These are phyloP conservation scores for Pachydiplax longipennis DNA, from an alignment of 2,888 invertebrate genomes.

Conservation along the genomic window DNA sequence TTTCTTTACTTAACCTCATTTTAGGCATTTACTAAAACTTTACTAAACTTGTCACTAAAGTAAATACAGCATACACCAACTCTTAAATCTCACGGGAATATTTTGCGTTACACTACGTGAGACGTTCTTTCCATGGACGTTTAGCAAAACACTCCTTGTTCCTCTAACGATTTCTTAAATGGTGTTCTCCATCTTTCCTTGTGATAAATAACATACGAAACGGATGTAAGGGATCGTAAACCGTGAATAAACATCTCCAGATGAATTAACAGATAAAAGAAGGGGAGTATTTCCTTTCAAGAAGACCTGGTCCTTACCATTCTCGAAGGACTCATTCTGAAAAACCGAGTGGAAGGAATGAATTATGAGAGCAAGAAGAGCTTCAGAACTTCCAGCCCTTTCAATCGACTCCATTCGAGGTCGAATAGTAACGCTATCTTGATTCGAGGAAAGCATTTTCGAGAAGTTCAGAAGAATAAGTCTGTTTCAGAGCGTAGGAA, in stretches of 20 bases:
- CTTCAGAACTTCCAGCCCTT: neutral
- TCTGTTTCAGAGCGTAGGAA: neutral
- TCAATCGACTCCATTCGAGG: neutral
- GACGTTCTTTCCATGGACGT: neutral
- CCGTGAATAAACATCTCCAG: neutral
- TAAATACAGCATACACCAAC: neutral
- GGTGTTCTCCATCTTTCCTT: neutral
- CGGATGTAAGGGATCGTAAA: neutral
- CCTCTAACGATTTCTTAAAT: neutral
- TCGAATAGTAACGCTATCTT: neutral
- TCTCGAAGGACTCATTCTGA: neutral
- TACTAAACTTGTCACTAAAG: too few relatives aligned
- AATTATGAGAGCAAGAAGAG: neutral
- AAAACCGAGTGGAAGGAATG: neutral
- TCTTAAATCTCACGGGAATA: neutral
- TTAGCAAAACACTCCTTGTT: neutral
- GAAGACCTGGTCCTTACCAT: neutral
- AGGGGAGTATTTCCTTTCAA: neutral
- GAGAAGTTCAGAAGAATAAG: neutral
- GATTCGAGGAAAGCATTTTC: neutral
- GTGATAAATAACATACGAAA: neutral
- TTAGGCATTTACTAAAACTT: too few relatives aligned
- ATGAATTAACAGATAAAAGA: neutral
- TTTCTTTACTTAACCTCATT: too few relatives aligned
- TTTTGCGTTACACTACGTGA: too few relatives aligned